phyloP scores from a whole-genome alignment of 2,113 vertebrate genomes.

The Mustelus asterias region DNA sequence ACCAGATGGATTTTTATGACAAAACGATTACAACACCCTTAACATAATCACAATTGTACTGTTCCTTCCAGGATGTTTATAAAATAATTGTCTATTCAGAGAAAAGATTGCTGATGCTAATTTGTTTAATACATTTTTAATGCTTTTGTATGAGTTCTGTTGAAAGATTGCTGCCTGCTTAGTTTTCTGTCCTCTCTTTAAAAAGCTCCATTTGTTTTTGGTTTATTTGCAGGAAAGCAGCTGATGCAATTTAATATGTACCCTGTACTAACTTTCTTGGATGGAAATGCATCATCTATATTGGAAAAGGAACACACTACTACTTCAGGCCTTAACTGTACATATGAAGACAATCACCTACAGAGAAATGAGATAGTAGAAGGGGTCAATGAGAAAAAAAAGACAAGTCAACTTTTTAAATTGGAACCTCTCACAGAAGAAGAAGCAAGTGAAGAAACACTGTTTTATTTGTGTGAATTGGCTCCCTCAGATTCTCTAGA shows the following conservation, averaged over 20 bases:
- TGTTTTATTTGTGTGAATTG: constrained; percentile 91
- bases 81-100: too few relatives aligned
- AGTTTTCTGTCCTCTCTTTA: neutral
- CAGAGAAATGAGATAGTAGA: constrained; percentile 71
- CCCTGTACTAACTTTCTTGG: constrained; percentile 81
- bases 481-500: constrained; percentile 59
- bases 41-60: too few relatives aligned
- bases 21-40: too few relatives aligned
- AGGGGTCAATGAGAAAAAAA: constrained; percentile 50
- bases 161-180: neutral
- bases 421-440: constrained; percentile 88
- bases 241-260: constrained; percentile 87
- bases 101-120: too few relatives aligned
- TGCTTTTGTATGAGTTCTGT: neutral
- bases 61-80: too few relatives aligned
- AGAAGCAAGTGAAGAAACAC: constrained; percentile 77
- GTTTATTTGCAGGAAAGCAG: constrained; percentile 69
- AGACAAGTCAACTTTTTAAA: constrained; percentile 77
- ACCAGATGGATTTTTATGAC: neutral
- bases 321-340: constrained; percentile 42
- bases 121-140: neutral
- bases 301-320: constrained; percentile 48
- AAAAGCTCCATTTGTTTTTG: neutral
- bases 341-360: constrained; percentile 52
- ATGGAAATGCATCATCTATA: constrained; percentile 62